phyloP scores from a whole-genome alignment of 2,888 invertebrate species.

The Drosophila lacicola region DNA sequence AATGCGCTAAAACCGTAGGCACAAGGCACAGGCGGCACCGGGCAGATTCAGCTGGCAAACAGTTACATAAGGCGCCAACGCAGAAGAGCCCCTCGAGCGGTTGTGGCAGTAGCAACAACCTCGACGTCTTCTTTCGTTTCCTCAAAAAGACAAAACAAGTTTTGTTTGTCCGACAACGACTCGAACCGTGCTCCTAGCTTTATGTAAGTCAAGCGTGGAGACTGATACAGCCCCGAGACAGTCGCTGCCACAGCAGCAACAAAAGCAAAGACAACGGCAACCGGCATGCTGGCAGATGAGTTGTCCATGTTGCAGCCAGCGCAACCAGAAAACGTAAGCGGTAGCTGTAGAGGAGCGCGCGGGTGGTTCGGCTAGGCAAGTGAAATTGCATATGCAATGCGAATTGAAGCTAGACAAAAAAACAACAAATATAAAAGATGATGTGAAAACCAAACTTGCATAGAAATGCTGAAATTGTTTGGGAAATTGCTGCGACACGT shows the following conservation, averaged over 20 bases:
- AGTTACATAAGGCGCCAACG: conserved; percentile 76
- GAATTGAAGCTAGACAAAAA: conserved; percentile 59
- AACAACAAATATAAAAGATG: conserved; percentile 43
- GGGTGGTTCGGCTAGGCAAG: conserved; percentile 33
- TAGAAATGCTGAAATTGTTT: conserved; percentile 73
- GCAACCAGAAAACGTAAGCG: conserved; percentile 39
- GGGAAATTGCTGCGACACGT: conserved; percentile 77
- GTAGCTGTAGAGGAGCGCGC: conserved; percentile 11
- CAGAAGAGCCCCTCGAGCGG: conserved; percentile 61
- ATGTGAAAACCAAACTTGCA: conserved; percentile 59
- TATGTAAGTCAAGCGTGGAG: conserved; percentile 78
- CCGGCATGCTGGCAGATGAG: conserved; percentile 67
- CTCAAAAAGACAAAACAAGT: conserved; percentile 75
- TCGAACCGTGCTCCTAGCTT: conserved; percentile 68
- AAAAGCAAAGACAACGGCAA: conserved; percentile 23
- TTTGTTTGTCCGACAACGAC: conserved; percentile 62
- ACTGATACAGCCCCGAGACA: conserved; percentile 45
- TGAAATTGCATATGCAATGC: conserved; percentile 75
- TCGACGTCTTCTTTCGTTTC: conserved; percentile 70
- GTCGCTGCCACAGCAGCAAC: conserved; percentile 16
- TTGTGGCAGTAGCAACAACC: conserved; percentile 70
- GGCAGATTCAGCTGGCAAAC: conserved; percentile 26
- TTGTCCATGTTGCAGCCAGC: conserved; percentile 50
- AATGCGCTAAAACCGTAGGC: conserved; percentile 55
- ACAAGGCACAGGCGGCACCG: conserved; percentile 11